phyloP scores from a whole-genome alignment of 2,888 invertebrate genomes.

The Marasmarcha lunaedactyla region DNA sequence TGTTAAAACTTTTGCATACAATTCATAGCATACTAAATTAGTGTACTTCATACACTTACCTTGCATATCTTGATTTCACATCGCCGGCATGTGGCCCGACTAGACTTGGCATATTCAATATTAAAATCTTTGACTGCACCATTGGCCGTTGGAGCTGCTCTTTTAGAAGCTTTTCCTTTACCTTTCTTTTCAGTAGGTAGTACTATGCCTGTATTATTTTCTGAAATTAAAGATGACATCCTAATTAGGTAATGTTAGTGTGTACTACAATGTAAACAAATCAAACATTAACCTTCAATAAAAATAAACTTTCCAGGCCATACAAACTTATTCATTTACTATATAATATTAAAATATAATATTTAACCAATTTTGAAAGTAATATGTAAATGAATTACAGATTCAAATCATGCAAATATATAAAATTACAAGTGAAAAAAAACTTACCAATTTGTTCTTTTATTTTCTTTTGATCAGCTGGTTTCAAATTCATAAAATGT shows the following conservation, averaged over 20 bases:
- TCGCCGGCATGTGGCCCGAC: conserved; percentile 81
- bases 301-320: too few relatives aligned
- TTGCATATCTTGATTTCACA: conserved; percentile 90
- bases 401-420: neutral
- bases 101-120: conserved; percentile 89
- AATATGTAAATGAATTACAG: neutral
- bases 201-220: conserved; percentile 31
- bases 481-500: conserved; percentile 81
- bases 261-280: neutral
- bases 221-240: conserved; percentile 9
- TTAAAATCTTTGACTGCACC: conserved; percentile 73
- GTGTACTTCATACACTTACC: too few relatives aligned
- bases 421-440: conserved; percentile 1
- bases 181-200: conserved; percentile 60
- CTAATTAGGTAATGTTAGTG: neutral
- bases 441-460: conserved; percentile 74
- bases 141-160: conserved; percentile 31
- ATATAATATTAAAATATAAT: too few relatives aligned
- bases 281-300: neutral
- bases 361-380: too few relatives aligned
- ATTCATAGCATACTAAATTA: too few relatives aligned
- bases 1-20: too few relatives aligned
- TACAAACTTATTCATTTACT: too few relatives aligned
- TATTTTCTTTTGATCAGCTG: conserved; percentile 87
- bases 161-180: conserved; percentile 33